Evolutionary conservation across 30 jellyfish, hydroid and myxozoan species (phyloP).

Genomic region (Mastigias papua): DNA sequence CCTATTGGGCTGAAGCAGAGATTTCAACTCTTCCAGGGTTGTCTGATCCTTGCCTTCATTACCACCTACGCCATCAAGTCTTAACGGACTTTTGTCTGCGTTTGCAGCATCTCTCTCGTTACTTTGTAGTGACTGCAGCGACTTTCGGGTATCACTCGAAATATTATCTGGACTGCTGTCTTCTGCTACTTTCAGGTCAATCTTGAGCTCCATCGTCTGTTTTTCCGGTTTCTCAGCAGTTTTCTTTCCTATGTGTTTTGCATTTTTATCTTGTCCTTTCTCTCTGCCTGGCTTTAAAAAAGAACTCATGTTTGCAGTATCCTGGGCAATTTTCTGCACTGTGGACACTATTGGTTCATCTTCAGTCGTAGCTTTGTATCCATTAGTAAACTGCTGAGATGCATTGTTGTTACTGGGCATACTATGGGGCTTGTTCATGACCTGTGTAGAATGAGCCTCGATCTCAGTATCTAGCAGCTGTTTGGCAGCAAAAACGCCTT

Average conservation of each 20-base stretch:
- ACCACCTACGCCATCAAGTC: slow-evolving; percentile 63
- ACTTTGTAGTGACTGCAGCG: background rate
- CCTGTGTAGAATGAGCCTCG: background rate
- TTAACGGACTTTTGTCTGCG: background rate
- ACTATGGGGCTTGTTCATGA: background rate
- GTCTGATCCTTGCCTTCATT: slow-evolving; percentile 1
- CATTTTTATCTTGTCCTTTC: background rate
- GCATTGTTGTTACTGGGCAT: background rate
- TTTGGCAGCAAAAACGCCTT: slow-evolving; percentile 39
- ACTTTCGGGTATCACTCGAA: slow-evolving; percentile 3
- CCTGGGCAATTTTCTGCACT: background rate
- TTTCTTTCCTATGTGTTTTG: background rate
- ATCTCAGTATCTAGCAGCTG: slow-evolving; percentile 46
- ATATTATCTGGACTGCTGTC: slow-evolving; percentile 35
- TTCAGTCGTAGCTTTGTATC: background rate
- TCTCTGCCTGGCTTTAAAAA: background rate
- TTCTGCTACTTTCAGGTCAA: slow-evolving; percentile 36
- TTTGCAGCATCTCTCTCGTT: background rate
- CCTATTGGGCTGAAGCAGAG: slow-evolving; percentile 28
- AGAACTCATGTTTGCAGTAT: background rate
- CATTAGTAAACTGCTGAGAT: background rate
- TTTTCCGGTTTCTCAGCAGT: slow-evolving; percentile 15
- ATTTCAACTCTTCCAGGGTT: slow-evolving; percentile 17
- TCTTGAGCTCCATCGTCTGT: slow-evolving; percentile 48
- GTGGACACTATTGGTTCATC: background rate